Evolutionary conservation across 2,888 invertebrate species (phyloP).

Genomic region (Hypomecis punctinalis): DNA sequence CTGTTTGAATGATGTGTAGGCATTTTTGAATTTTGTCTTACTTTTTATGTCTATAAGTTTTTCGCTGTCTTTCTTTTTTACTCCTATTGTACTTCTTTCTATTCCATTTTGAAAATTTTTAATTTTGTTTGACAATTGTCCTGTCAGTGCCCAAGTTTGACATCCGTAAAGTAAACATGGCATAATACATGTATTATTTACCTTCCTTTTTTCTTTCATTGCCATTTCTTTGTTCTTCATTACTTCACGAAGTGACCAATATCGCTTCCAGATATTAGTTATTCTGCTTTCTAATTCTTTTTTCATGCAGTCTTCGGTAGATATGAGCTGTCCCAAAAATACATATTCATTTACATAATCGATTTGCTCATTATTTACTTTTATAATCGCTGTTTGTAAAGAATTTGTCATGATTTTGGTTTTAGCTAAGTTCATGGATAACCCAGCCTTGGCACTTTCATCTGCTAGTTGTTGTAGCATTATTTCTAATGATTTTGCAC

Average conservation of each 20-base stretch:
- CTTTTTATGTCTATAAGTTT: neutral
- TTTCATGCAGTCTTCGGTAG: no score
- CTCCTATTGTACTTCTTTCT: slow-evolving; percentile 6
- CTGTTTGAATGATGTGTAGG: no score
- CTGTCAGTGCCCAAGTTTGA: slow-evolving; percentile 29
- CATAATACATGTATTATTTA: slow-evolving; percentile 27
- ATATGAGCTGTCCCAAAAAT: no score
- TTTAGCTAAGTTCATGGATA: slow-evolving; percentile 29
- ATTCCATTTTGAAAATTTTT: slow-evolving; percentile 15
- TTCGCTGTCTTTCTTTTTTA: slow-evolving; percentile 7
- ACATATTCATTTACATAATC: no score
- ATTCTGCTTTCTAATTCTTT: slow-evolving; percentile 28
- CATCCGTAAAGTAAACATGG: slow-evolving; percentile 29
- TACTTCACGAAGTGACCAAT: slow-evolving; percentile 31
- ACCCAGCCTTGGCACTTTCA: slow-evolving; percentile 29
- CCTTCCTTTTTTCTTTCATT: slow-evolving; percentile 3
- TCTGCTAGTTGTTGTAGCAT: slow-evolving; percentile 27
- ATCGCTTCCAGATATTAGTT: slow-evolving; percentile 31
- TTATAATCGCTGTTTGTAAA: no score
- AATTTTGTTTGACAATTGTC: slow-evolving; percentile 10
- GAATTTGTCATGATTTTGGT: no score
- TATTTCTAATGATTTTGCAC: slow-evolving; percentile 18
- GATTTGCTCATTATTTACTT: no score
- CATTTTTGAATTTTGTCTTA: neutral
- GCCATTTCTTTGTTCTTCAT: slow-evolving; percentile 4